Base-by-base conservation (phyloP, 2,888 invertebrate genomes). In the Diaprepes abbreviatus region DNA sequence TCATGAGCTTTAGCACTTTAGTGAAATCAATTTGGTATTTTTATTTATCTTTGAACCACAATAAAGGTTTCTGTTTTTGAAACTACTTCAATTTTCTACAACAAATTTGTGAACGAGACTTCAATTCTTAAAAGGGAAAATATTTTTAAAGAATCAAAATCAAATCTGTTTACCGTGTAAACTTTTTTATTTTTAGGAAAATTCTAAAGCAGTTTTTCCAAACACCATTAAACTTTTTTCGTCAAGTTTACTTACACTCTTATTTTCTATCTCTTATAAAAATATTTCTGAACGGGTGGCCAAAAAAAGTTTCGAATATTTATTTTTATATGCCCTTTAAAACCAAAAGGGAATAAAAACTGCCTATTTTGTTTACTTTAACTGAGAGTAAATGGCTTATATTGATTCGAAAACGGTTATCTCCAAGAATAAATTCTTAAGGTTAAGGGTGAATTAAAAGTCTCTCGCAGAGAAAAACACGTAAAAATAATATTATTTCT, bases 291-390 rank as follows among this genome's bases (percentile, higher is more conserved):
- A 62, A 35, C 62, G 45, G 55, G 36, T 40, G 55, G 60, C 54
- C 33, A 62, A 67, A 63, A 67, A 63, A 63, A n/a, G 57, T 63
- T 63, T 70, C 60, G 36, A 65, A 64, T 60, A 63, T 67, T 63
- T 70, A 70, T 64, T 70, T 68, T 72, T 70, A 72, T 72, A 67
- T 63, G 66, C 66, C 72, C 63, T 64, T 70, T 63, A 62, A 45
- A 66, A 69, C 58, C 48, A 60, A 72, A 72, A 62, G 58, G 66
- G 67, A 63, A 72, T 66, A 70, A 66, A 66, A 38, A 63, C 59
- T 43, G 54, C 38, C 45, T 55, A 64, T 62, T 63, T 69, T 65
- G 69, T 63, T 65, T 59, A 50, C 63, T 65, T 65, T 65, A 65
- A 68, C 60, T 68, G 57, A 54, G 57, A 48, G 48, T 57, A 57